Evolutionary conservation across 2,888 invertebrate genomes (phyloP).

Genomic region (Sesia bembeciformis): DNA sequence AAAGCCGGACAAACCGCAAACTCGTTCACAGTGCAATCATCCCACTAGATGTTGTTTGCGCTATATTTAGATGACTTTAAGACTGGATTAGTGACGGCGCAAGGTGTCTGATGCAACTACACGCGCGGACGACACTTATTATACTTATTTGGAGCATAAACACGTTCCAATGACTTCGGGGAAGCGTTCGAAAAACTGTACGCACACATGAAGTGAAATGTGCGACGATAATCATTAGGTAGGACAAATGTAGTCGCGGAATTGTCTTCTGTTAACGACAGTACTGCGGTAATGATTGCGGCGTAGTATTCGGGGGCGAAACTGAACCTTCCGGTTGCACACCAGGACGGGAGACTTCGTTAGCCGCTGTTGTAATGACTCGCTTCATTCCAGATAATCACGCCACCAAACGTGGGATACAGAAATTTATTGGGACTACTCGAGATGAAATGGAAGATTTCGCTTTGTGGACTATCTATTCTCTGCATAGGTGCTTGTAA

Average conservation of each 20-base stretch:
- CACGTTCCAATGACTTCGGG: slow-evolving; percentile 5
- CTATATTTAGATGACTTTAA: slow-evolving; percentile 54
- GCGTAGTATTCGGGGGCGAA: slow-evolving; percentile 44
- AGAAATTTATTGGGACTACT: slow-evolving; percentile 48
- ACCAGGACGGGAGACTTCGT: slow-evolving; percentile 42
- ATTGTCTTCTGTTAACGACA: slow-evolving; percentile 40
- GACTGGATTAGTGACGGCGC: slow-evolving; percentile 44
- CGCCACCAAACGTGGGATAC: slow-evolving; percentile 44
- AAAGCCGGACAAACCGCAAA: slow-evolving; percentile 40
- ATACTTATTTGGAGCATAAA: slow-evolving; percentile 27
- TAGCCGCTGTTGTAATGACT: slow-evolving; percentile 57
- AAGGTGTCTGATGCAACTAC: slow-evolving; percentile 39
- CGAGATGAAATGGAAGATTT: slow-evolving; percentile 23
- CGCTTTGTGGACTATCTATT: slow-evolving; percentile 29
- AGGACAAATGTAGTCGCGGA: slow-evolving; percentile 37
- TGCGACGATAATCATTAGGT: slow-evolving; percentile 24
- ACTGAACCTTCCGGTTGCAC: slow-evolving; percentile 56
- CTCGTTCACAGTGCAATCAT: slow-evolving; percentile 48
- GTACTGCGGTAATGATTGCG: slow-evolving; percentile 44
- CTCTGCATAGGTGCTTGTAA: slow-evolving; percentile 9
- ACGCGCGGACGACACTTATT: slow-evolving; percentile 27
- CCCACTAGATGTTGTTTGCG: slow-evolving; percentile 35
- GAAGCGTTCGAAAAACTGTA: not conserved
- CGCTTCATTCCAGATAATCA: slow-evolving; percentile 68
- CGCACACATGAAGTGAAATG: slow-evolving; percentile 14